Evolutionary conservation across 2,797 vertebrate species (phyloP), one percentile per base, ranked within the genome.

Genomic region (Ctenosaura bakeri): DNA sequence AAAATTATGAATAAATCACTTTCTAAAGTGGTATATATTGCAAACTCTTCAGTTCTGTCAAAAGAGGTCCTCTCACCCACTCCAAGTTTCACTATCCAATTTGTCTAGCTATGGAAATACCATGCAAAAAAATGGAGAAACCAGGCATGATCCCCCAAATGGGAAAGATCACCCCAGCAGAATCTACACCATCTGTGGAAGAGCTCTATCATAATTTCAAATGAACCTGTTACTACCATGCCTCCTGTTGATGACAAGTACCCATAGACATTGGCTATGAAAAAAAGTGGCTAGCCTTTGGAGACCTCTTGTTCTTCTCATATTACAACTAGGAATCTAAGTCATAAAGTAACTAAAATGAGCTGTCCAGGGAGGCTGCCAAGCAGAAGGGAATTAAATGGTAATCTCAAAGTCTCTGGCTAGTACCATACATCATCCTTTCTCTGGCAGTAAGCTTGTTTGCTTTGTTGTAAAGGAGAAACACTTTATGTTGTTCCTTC

Each of bases 351-450:
- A 56, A 89, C 32, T 32, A 56, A 90, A 73, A 64, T 74, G 14
- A 82, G 66, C 80, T 86, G 83, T 50, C 22, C 69, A 22, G 77
- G 20, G 38, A 82, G 66, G 54, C 38, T 74, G 76, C 84, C 38
- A 74, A 81, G 86, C 29, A 81, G 22, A 18, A 86, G 66, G 74
- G 38, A 90, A 90, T 86, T 90, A 90, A 82, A 81, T 32, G 80
- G 83, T n/a, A 81, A 86, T 73, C 76, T 71, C 80, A 24, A 86
- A 86, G 38, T 80, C 38, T 81, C 66, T 86, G 77, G 69, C 77
- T 81, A 86, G 84, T 69, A 7, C 56, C 77, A 82, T 90, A 90
- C 54, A 90, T 90, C 84, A 90, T 86, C 84, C 89, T 86, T 86
- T 73, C 22, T n/a, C 8, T 86, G 78, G 78, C 79, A 74, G 85